phyloP scores from a whole-genome alignment of 2,797 vertebrate species.

The Melanogrammus aeglefinus region DNA sequence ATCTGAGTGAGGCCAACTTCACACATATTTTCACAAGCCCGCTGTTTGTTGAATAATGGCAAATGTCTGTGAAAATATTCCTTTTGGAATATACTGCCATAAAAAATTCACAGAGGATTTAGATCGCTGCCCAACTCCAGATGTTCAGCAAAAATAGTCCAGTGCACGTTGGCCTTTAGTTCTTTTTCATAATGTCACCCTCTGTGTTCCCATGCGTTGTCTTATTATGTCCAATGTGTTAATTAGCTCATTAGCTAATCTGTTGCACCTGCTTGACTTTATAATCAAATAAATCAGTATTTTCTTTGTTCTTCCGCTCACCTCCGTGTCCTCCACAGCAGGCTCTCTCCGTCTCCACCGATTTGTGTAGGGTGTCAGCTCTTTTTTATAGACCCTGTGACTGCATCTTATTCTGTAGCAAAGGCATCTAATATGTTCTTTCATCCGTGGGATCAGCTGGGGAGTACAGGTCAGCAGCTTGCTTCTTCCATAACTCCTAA shows the following conservation, averaged over 20 bases:
- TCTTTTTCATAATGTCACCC: not conserved
- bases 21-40: not conserved
- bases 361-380: not conserved
- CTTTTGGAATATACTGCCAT: not conserved
- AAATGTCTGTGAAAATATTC: not conserved
- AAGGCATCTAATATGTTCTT: not conserved
- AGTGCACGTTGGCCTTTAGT: not conserved
- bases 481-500: not conserved
- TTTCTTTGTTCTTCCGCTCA: not conserved
- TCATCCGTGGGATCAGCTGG: not conserved
- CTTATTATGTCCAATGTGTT: not conserved
- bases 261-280: not conserved
- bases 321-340: not conserved
- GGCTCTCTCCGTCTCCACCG: not conserved
- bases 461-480: not conserved
- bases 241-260: not conserved
- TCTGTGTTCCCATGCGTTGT: not conserved
- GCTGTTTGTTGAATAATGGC: not conserved
- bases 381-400: not conserved
- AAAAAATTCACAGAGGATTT: not conserved
- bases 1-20: not conserved
- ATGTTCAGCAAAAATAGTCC: not conserved
- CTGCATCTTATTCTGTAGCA: not conserved
- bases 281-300: not conserved
- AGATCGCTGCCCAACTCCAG: not conserved